phyloP scores from a whole-genome alignment of 2,888 invertebrate genomes.

The Drosophila mercatorum region DNA sequence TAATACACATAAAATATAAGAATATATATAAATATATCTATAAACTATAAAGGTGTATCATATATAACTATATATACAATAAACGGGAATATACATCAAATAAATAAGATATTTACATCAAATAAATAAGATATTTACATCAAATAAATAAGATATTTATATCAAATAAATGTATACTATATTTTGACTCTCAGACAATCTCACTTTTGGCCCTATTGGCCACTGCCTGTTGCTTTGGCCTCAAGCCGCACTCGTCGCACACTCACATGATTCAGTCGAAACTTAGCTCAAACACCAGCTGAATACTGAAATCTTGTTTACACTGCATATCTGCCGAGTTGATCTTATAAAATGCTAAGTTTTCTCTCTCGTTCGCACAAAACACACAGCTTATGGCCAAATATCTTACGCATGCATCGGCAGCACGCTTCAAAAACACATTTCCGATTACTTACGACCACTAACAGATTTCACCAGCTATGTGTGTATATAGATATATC shows the following conservation, averaged over 20 bases:
- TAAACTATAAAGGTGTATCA: neutral
- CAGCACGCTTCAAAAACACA: constrained; percentile 11
- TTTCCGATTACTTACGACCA: constrained; percentile 27
- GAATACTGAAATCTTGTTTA: constrained; percentile 1
- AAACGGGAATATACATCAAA: no score
- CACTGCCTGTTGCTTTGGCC: constrained; percentile 1
- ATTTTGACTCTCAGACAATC: no score
- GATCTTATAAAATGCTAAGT: constrained; percentile 8
- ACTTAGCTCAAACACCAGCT: neutral
- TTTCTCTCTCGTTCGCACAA: constrained; percentile 4
- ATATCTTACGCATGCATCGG: constrained; percentile 34
- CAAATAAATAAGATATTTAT: no score
- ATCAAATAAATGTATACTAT: no score
- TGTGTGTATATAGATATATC: no score
- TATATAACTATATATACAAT: neutral
- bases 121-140: no score
- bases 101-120: no score
- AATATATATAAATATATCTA: neutral
- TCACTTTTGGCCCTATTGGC: neutral
- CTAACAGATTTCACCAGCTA: constrained; percentile 41
- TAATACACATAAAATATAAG: neutral
- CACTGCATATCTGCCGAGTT: neutral
- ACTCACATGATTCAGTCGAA: neutral
- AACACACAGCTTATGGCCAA: constrained; percentile 3
- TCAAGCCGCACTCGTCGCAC: neutral